Base-by-base conservation (phyloP, 2,113 vertebrate genomes). In the Myanophis thanlyinensis region DNA sequence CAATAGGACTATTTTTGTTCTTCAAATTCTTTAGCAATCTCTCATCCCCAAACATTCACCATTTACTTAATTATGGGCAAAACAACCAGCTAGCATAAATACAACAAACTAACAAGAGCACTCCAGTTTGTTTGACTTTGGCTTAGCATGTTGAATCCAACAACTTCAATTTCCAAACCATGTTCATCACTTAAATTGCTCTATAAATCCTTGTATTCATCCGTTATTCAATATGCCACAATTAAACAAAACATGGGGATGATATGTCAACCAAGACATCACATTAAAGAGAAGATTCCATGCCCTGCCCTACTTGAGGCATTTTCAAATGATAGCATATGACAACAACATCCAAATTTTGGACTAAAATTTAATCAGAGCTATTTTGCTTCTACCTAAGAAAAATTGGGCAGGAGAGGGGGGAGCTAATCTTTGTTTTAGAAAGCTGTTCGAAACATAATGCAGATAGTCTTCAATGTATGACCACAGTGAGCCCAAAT, bases 31-130 rank as follows among this genome's bases (percentile, higher is more conserved):
- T 84, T 11, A 90, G 51, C 91, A 91, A 48, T 35, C 80, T 35
- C 80, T 54, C 20, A 27, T 88, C 30, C 7, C 46, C 56, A 35
- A 89, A 91, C 3, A 88, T 44, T 52, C 93, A 2, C 25, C 91
- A 87, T 56, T 94, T 94, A 22, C 91, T 80, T 85, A 90, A 94
- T 89, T 90, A 92, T 27, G 62, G 73, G 88, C 6, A 90, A 2
- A n/a, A 92, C 35, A 10, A 25, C 10, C 3, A 6, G 47, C 35
- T 54, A 5, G 35, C 40, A 40, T 48, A 80, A 53, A 80, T 52
- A 62, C 27, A n/a, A 56, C 18, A 85, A 89, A 89, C 56, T 44
- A 54, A 54, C 40, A 54, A 85, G 22, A 35, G 35, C 10, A 44
- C 35, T 80, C 3, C 22, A 44, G 35, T 80, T 44, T 48, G 85